phyloP scores from a whole-genome alignment of 2,113 vertebrate genomes.

The Gambusia holbrooki region DNA sequence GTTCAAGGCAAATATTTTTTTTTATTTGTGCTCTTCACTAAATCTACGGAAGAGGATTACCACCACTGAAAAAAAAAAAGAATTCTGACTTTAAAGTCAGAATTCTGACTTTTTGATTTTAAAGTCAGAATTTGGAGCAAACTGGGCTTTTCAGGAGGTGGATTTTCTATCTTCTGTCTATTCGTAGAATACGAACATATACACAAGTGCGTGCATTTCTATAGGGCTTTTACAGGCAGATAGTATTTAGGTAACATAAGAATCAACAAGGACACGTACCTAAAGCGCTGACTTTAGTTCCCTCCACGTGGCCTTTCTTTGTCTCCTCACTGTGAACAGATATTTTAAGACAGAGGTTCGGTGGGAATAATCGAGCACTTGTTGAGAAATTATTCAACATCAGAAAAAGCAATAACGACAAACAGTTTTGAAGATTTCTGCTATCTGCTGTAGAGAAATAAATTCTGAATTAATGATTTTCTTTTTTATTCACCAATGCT shows the following conservation, averaged over 20 bases:
- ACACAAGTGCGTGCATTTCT: no score
- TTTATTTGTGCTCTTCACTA: no score
- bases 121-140: not conserved
- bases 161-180: no score
- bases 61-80: no score
- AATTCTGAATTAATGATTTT: not conserved
- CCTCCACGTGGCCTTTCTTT: not conserved
- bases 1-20: no score
- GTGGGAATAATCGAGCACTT: not conserved
- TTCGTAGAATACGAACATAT: no score
- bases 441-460: not conserved
- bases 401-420: not conserved
- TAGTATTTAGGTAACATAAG: not conserved
- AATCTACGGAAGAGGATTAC: no score
- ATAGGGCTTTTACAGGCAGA: no score
- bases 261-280: not conserved
- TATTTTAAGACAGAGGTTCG: not conserved
- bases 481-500: not conserved
- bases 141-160: not conserved
- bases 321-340: conserved; percentile 1
- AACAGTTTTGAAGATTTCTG: not conserved
- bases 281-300: not conserved
- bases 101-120: no score
- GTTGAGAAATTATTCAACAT: not conserved
- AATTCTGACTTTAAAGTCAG: no score